Base-by-base conservation (phyloP, 2,888 invertebrate genomes). In the Phengaris alcon region DNA sequence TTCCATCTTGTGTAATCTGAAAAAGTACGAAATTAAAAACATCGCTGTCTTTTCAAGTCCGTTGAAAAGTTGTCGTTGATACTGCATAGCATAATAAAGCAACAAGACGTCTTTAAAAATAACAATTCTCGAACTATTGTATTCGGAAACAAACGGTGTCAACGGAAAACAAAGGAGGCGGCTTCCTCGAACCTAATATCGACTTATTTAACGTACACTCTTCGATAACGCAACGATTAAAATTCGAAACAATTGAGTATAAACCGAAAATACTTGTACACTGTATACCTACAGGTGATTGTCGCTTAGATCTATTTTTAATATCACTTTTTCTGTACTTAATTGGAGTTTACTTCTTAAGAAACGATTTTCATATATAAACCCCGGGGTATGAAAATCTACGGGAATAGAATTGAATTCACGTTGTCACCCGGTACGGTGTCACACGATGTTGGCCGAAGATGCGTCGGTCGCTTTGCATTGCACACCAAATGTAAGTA, bases 91-190 rank as follows among this genome's bases (percentile, higher is more conserved):
- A 54, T 72, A 72, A 72, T 72, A 55, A 48, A 75, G 9, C 52
- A 68, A 54, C 48, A 68, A 48, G 74, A 74, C 35, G 52, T 68
- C 74, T 54, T 74, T 68, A 73, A 84, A 84, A 84, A 81, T 80
- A 82, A 84, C 81, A 84, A 86, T 88, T 87, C 87, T 87, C 85
- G 83, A 84, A 83, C 78, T 80, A 82, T 83, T 84, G 82, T 84
- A 82, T 83, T 79, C 79, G 82, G 81, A 84, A 85, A 86, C 85
- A 87, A 88, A 88, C 85, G 85, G 85, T 87, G 86, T 85, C 85
- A 85, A 86, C 85, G 84, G 85, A 87, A 87, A 89, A 88, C 88
- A 88, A 86, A 86, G 82, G 85, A 81, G 15, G 48, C 22, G 76
- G 75, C 68, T 83, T 83, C 82, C 83, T 82, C 83, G 84, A 82